phyloP scores from a whole-genome alignment of 2,113 vertebrate genomes.

The Lasiurus cinereus region DNA sequence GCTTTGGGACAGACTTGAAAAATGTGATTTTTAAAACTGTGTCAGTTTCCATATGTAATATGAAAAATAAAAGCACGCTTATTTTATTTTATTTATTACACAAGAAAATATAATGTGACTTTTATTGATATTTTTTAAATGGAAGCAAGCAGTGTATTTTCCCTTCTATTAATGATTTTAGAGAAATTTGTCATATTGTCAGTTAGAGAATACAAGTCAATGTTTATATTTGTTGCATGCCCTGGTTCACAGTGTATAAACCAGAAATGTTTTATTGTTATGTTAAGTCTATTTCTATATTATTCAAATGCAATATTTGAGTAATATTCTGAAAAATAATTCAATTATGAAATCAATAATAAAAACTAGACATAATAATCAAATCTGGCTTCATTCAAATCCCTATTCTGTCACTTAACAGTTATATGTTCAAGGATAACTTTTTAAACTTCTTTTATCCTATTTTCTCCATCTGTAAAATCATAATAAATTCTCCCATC shows the following conservation, averaged over 20 bases:
- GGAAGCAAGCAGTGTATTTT: neutral
- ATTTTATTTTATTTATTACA: neutral
- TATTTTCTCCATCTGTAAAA: neutral
- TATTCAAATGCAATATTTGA: neutral
- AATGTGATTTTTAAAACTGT: neutral
- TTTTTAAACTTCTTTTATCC: neutral
- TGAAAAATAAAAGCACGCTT: neutral
- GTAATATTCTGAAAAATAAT: neutral
- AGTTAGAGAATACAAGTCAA: neutral
- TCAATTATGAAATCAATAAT: neutral
- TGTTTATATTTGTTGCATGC: neutral
- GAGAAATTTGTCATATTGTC: neutral
- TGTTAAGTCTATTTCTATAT: neutral
- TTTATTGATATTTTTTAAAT: neutral
- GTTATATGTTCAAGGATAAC: neutral
- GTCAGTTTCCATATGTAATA: neutral
- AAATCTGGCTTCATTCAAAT: neutral
- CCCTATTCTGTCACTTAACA: neutral
- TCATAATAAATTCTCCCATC: neutral
- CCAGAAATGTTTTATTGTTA: neutral
- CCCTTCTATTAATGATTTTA: neutral
- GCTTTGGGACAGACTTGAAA: neutral
- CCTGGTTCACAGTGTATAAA: neutral
- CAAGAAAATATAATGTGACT: neutral
- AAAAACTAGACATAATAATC: neutral